Conservation (phyloP, 2,797 vertebrate genomes). For the Numenius phaeopus region DNA sequence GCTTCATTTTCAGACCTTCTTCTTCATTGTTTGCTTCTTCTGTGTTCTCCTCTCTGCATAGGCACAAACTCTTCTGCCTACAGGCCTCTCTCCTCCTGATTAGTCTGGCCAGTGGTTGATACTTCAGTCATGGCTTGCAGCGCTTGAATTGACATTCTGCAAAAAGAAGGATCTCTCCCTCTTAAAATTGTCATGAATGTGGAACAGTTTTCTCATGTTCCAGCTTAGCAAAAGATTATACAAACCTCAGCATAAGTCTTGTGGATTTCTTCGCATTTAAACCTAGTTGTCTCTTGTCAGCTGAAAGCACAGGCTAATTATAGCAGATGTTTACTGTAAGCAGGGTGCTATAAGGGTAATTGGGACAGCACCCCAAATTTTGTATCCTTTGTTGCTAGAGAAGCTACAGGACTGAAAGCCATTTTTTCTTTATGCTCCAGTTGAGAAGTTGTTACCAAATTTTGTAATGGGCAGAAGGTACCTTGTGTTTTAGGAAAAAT, state of each 20-base stretch:
- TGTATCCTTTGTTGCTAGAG: background rate
- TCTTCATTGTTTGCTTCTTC: background rate
- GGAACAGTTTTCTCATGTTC: background rate
- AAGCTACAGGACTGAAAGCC: background rate
- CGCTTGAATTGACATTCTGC: background rate
- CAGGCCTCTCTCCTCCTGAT: background rate
- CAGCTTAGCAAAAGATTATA: background rate
- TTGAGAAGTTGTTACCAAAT: background rate
- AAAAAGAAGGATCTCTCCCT: background rate
- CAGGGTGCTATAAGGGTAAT: background rate
- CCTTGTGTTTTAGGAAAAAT: background rate
- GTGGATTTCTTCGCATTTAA: background rate
- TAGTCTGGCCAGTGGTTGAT: background rate
- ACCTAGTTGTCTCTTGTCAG: background rate
- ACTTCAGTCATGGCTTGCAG: background rate
- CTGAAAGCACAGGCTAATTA: background rate
- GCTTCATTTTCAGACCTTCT: background rate
- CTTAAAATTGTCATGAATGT: background rate
- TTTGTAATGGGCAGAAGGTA: background rate
- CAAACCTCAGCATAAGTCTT: background rate
- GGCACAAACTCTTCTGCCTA: background rate
- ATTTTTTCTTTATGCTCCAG: background rate
- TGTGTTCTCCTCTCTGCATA: background rate
- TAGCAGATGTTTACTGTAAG: background rate
- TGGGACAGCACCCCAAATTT: background rate